Percentiles rank a stretch among this genome's conserved stretches.
Conservation (phyloP, 2,113 vertebrate species). For the Xiphophorus couchianus region DNA sequence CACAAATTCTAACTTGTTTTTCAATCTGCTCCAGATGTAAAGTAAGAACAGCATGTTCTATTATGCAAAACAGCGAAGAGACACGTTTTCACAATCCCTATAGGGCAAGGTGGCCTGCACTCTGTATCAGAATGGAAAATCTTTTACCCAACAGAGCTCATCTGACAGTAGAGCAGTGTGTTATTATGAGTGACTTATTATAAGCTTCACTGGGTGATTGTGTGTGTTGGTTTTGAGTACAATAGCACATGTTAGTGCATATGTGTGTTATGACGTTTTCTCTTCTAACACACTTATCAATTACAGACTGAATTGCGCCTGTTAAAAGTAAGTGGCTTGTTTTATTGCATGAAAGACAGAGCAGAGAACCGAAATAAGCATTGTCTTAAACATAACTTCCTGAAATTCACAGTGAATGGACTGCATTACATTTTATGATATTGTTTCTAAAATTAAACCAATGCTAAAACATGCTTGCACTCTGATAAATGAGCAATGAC, state of each 20-base stretch:
- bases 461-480: background rate
- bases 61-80: conserved; percentile 26
- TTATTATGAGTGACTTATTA: conserved; percentile 67
- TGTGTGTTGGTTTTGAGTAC: conserved; percentile 29
- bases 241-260: conserved; percentile 18
- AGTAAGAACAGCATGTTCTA: conserved; percentile 37
- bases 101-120: conserved; percentile 32
- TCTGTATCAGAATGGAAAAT: conserved; percentile 57
- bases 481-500: background rate
- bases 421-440: background rate
- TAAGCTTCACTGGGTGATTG: conserved; percentile 31
- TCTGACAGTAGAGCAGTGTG: conserved; percentile 57
- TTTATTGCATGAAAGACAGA: background rate
- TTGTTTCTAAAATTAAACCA: background rate
- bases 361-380: background rate
- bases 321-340: conserved; percentile 20
- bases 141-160: conserved; percentile 61
- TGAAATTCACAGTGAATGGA: background rate
- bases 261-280: conserved; percentile 45
- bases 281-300: conserved; percentile 30
- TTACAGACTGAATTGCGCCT: conserved; percentile 16
- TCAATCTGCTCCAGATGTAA: conserved; percentile 35
- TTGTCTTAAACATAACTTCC: background rate
- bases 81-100: conserved; percentile 28
- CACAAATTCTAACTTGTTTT: conserved; percentile 26